These are phyloP conservation scores for Darevskia nairensis DNA, from an alignment of 2,797 vertebrate genomes.

Conservation along the genomic window DNA sequence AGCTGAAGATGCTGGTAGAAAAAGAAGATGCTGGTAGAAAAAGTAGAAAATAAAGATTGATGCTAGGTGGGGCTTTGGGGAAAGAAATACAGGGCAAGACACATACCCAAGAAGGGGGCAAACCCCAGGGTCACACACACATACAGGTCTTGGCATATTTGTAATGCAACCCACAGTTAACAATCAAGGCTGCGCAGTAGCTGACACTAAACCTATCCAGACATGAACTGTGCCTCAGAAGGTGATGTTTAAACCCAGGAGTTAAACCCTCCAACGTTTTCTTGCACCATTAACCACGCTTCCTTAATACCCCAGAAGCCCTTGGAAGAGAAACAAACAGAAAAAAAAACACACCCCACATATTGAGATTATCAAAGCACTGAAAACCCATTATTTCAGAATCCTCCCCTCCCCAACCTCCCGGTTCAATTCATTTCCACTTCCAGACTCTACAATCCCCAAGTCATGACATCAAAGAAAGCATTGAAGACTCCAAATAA, in stretches of 20 bases:
- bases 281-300: not conserved
- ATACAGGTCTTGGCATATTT: not conserved
- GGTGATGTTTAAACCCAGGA: not conserved
- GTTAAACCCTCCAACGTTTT: not conserved
- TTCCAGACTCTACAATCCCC: conserved; percentile 3
- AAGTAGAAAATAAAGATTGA: too few species aligned
- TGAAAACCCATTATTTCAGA: not conserved
- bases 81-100: not conserved
- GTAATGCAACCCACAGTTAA: not conserved
- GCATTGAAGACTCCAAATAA: not conserved
- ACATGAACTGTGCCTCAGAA: not conserved
- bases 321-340: too few species aligned
- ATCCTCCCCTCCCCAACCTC: not conserved
- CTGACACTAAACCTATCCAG: not conserved
- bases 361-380: conserved; percentile 5
- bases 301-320: not conserved
- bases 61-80: not conserved
- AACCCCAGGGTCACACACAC: not conserved
- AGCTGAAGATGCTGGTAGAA: not conserved
- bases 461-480: not conserved
- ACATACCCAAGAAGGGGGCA: not conserved
- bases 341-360: not conserved
- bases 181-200: not conserved
- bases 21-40: not conserved
- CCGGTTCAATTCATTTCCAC: not conserved